These are phyloP conservation scores for Melanophora roralis DNA, from an alignment of 2,888 invertebrate species.

Conservation along the genomic window DNA sequence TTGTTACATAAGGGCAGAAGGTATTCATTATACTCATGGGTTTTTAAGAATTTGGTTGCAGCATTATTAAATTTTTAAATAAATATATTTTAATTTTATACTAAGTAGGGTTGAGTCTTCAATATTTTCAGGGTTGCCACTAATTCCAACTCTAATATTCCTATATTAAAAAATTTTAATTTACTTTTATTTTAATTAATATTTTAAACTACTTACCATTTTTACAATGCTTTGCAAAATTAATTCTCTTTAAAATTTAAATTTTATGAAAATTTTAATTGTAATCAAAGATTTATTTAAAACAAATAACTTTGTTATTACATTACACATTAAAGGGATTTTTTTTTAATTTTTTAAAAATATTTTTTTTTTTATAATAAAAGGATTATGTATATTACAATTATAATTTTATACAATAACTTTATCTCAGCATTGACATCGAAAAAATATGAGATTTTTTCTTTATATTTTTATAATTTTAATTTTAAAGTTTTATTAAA, in stretches of 20 bases:
- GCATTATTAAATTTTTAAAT: too few species aligned
- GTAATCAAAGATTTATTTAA: constrained; percentile 77
- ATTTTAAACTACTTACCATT: too few species aligned
- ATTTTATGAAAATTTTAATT: constrained; percentile 67
- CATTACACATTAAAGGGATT: constrained; percentile 70
- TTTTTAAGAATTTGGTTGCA: too few species aligned
- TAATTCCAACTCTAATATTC: too few species aligned
- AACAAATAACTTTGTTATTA: constrained; percentile 77
- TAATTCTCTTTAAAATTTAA: neutral
- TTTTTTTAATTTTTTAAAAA: constrained; percentile 64
- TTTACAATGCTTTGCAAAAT: neutral
- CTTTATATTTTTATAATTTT: constrained; percentile 15
- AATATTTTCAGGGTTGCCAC: too few species aligned
- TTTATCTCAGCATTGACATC: constrained; percentile 62
- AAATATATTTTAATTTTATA: too few species aligned
- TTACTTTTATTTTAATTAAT: too few species aligned
- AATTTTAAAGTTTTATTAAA: constrained; percentile 19
- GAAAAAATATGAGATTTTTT: constrained; percentile 39
- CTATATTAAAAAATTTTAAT: too few species aligned
- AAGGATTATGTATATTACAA: constrained; percentile 72
- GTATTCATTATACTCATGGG: too few species aligned
- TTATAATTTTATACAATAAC: constrained; percentile 66
- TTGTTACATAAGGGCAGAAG: too few species aligned
- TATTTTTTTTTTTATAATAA: constrained; percentile 63
- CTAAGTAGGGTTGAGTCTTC: too few species aligned